Evolutionary conservation across 2,888 invertebrate species (phyloP).

Genomic region (Ceratothoa steindachneri): DNA sequence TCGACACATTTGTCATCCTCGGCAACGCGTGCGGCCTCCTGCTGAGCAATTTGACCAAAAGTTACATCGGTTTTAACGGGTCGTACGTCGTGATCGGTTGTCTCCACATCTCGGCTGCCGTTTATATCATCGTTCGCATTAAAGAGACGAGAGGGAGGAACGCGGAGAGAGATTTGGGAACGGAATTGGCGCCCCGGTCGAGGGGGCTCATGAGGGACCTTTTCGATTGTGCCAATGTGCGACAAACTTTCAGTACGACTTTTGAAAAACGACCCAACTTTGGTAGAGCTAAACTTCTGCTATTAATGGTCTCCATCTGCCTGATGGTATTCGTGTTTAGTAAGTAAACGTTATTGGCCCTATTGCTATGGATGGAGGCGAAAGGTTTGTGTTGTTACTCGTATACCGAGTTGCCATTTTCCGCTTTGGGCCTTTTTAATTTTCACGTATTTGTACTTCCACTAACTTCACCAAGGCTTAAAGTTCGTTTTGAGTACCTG

Average conservation of each 20-base stretch:
- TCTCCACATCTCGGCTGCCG: not conserved
- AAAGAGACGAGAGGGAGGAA: slow-evolving; percentile 6
- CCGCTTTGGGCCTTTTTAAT: no score
- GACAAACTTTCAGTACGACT: not conserved
- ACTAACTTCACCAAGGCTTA: no score
- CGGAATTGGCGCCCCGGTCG: not conserved
- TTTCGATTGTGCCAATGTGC: not conserved
- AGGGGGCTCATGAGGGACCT: not conserved
- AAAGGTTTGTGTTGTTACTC: no score
- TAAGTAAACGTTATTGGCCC: no score
- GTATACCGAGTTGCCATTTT: no score
- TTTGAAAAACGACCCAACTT: not conserved
- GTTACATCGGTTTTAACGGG: slow-evolving; percentile 17
- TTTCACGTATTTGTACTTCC: no score
- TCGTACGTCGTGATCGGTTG: slow-evolving; percentile 11
- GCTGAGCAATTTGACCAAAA: slow-evolving; percentile 14
- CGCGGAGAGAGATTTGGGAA: not conserved
- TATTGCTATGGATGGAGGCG: no score
- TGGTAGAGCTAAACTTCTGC: not conserved
- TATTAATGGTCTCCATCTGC: not conserved
- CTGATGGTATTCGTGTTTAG: not conserved
- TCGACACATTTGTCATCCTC: slow-evolving; percentile 19
- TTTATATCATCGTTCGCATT: slow-evolving; percentile 21
- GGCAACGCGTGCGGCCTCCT: slow-evolving; percentile 20
- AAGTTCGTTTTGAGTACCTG: no score